Evolutionary conservation across 2,888 invertebrate species (phyloP).

Genomic region (Conops quadrifasciatus): DNA sequence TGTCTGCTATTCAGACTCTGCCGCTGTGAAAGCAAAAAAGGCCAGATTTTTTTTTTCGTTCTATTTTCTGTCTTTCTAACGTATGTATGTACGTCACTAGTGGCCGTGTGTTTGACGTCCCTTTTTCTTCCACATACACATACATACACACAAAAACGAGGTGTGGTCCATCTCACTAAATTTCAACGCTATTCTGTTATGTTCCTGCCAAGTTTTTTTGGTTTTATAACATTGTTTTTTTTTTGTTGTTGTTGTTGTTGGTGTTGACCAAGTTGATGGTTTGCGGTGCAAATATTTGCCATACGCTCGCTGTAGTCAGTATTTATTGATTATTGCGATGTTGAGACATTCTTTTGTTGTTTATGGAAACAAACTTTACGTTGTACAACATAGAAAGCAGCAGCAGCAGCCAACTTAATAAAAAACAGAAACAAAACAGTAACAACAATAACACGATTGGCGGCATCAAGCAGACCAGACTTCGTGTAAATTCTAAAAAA

Average conservation of each 20-base stretch:
- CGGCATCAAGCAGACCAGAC: background rate
- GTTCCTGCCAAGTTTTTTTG: background rate
- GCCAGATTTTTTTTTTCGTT: no score
- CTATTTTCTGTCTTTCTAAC: no score
- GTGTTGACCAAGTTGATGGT: constrained; percentile 9
- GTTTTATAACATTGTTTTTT: no score
- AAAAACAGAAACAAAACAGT: background rate
- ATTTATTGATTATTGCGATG: constrained; percentile 20
- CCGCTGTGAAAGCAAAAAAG: no score
- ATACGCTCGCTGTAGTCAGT: background rate
- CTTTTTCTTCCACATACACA: constrained; percentile 7
- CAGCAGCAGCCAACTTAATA: no score
- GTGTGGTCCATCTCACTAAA: constrained; percentile 23
- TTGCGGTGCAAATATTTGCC: constrained; percentile 23
- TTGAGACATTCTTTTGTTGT: constrained; percentile 14
- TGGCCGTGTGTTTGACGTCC: no score
- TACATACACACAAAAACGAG: constrained; percentile 11
- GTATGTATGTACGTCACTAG: no score
- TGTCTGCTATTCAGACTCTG: no score
- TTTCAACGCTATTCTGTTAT: no score
- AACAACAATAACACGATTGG: background rate
- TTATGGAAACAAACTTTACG: background rate
- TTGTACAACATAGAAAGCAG: no score
- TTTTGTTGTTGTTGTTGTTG: background rate
- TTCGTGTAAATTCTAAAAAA: no score